Conservation (phyloP, 2,888 invertebrate genomes). For the Ganaspis brasiliensis region DNA sequence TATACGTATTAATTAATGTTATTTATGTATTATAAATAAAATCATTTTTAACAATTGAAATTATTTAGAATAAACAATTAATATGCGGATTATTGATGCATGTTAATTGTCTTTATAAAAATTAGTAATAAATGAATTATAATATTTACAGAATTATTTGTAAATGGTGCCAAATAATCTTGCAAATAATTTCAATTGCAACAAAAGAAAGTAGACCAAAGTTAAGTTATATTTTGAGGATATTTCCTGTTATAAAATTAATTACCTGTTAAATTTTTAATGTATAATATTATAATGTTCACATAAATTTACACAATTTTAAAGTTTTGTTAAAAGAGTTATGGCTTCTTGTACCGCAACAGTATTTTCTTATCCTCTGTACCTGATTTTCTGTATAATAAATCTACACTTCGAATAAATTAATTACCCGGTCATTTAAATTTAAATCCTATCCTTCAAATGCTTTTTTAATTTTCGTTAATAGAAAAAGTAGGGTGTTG, state of each 20-base stretch:
- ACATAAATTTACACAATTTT: slow-evolving; percentile 32
- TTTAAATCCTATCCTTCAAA: not conserved
- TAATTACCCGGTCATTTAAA: not conserved
- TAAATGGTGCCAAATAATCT: slow-evolving; percentile 7
- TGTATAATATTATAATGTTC: not conserved
- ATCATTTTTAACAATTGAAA: slow-evolving; percentile 32
- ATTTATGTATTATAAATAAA: slow-evolving; percentile 11
- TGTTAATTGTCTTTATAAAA: not conserved
- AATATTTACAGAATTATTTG: not conserved
- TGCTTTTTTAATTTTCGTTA: not conserved
- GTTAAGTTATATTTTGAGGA: not conserved
- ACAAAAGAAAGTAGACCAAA: not conserved
- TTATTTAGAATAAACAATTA: slow-evolving; percentile 7
- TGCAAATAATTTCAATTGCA: slow-evolving; percentile 20
- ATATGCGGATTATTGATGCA: not conserved
- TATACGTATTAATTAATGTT: not conserved
- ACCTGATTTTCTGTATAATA: slow-evolving; percentile 42
- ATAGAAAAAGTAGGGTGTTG: not conserved
- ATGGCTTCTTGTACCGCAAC: slow-evolving; percentile 29
- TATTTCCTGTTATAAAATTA: slow-evolving; percentile 12
- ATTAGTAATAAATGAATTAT: not conserved
- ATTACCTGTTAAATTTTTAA: slow-evolving; percentile 26
- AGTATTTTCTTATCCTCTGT: slow-evolving; percentile 30
- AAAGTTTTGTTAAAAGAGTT: slow-evolving; percentile 31
- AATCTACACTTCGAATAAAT: slow-evolving; percentile 39